These are phyloP conservation scores for Heliconius melpomene DNA, from an alignment of 1,140 invertebrate genomes.

Conservation along the genomic window DNA sequence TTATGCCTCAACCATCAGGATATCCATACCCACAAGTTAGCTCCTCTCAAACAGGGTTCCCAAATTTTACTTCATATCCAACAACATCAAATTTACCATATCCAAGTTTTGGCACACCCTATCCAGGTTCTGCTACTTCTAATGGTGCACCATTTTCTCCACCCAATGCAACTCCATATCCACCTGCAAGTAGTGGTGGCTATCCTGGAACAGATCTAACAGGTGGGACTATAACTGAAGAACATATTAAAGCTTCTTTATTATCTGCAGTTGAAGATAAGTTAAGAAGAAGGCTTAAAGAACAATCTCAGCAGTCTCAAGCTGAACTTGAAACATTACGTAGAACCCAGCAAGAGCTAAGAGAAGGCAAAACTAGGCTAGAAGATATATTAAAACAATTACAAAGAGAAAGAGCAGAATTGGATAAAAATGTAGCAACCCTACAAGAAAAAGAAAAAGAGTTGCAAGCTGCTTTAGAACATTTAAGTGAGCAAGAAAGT, in stretches of 20 bases:
- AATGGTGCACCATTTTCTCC: constrained; percentile 64
- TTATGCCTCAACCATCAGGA: constrained; percentile 84
- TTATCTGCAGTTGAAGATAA: constrained; percentile 98
- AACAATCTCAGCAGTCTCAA: constrained; percentile 93
- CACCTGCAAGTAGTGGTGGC: constrained; percentile 63
- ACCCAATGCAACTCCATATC: constrained; percentile 71
- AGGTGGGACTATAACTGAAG: constrained; percentile 94
- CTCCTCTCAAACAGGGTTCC: constrained; percentile 68
- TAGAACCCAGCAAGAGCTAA: constrained; percentile 93
- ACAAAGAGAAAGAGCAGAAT: constrained; percentile 91
- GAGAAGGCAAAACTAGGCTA: constrained; percentile 91
- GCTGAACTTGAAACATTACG: constrained; percentile 95
- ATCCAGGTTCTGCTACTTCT: constrained; percentile 62
- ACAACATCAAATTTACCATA: constrained; percentile 70
- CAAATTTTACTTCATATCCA: constrained; percentile 64
- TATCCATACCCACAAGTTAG: constrained; percentile 62
- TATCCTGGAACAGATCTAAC: constrained; percentile 74
- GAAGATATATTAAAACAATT: constrained; percentile 91
- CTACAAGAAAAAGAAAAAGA: constrained; percentile 93
- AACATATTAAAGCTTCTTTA: constrained; percentile 96
- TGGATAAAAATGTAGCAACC: constrained; percentile 92
- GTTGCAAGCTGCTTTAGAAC: constrained; percentile 90
- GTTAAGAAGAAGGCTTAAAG: constrained; percentile 91
- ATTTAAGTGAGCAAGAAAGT: constrained; percentile 88
- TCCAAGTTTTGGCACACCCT: constrained; percentile 64